A percentile compares a stretch with the other conserved stretches of the same genome.
These are phyloP conservation scores for Heliconius himera DNA, from an alignment of 1,140 invertebrate genomes.

Conservation along the genomic window DNA sequence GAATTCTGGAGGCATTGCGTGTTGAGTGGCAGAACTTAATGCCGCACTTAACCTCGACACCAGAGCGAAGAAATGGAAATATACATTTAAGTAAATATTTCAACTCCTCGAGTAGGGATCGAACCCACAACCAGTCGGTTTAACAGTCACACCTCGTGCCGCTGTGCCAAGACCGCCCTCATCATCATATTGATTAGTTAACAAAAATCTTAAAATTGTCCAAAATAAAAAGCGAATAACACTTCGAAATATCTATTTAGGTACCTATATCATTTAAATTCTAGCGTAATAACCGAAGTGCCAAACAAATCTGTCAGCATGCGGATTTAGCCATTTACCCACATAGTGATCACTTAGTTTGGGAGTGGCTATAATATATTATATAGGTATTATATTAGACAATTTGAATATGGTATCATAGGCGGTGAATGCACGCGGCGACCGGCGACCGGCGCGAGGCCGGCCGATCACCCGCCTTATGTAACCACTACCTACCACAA, in stretches of 20 bases:
- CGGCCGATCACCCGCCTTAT: conserved; percentile 77
- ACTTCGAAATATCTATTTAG: background rate
- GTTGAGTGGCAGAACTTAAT: too few relatives aligned
- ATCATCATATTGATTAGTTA: too few relatives aligned
- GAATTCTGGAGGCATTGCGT: too few relatives aligned
- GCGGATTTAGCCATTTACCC: conserved; percentile 43
- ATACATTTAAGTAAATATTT: too few relatives aligned
- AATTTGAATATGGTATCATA: conserved; percentile 65
- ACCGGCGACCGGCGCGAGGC: conserved; percentile 68
- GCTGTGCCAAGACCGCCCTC: too few relatives aligned
- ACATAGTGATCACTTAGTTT: conserved; percentile 34
- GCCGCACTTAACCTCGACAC: too few relatives aligned
- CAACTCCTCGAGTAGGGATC: too few relatives aligned
- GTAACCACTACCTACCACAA: conserved; percentile 63
- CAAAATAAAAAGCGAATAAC: background rate
- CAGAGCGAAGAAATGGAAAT: too few relatives aligned
- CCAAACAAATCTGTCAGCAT: conserved; percentile 35
- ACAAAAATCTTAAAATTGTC: background rate
- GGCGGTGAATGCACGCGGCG: conserved; percentile 67
- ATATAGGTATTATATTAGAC: conserved; percentile 57
- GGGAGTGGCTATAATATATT: conserved; percentile 42
- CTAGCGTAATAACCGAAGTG: conserved; percentile 4
- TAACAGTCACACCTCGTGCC: too few relatives aligned
- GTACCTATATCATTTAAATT: conserved; percentile 6
- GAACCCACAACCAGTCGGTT: too few relatives aligned